Conservation (phyloP, 2,113 vertebrate species). For the Aviceda subcristata region DNA sequence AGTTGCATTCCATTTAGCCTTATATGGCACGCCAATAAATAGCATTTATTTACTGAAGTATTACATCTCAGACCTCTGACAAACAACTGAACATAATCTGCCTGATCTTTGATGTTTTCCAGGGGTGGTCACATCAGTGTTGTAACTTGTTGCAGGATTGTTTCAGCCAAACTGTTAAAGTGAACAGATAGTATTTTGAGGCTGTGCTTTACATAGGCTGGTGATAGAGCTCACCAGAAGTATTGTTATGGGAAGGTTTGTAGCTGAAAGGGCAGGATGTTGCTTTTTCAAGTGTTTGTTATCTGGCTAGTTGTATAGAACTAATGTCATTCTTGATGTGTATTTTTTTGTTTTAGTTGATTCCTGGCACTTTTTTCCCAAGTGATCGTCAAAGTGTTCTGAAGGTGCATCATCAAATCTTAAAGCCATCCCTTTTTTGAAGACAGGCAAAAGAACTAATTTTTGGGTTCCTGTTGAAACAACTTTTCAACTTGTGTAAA, state of each 20-base stretch:
- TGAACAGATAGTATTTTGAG: not conserved
- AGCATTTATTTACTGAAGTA: slow-evolving; percentile 3
- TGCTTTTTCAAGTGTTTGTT: not conserved
- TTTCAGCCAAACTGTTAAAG: not conserved
- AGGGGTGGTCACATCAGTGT: not conserved
- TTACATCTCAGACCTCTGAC: not conserved
- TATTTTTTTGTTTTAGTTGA: slow-evolving; percentile 47
- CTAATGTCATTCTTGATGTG: not conserved
- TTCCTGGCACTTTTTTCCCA: slow-evolving; percentile 65
- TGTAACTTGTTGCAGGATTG: not conserved
- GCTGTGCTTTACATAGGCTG: not conserved
- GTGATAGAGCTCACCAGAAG: not conserved
- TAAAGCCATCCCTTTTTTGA: not conserved
- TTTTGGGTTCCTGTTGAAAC: not conserved
- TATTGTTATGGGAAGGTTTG: not conserved
- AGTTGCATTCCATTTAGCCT: not conserved
- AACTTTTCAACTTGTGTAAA: not conserved
- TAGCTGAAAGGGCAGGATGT: not conserved
- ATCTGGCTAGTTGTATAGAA: not conserved
- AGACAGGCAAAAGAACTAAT: not conserved
- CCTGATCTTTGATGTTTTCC: not conserved
- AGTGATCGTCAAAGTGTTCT: not conserved
- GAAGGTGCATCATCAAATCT: not conserved
- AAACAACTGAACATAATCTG: not conserved
- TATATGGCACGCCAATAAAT: not conserved